These are phyloP conservation scores for Enhydra lutris DNA, from an alignment of 2,113 vertebrate genomes.

Conservation along the genomic window DNA sequence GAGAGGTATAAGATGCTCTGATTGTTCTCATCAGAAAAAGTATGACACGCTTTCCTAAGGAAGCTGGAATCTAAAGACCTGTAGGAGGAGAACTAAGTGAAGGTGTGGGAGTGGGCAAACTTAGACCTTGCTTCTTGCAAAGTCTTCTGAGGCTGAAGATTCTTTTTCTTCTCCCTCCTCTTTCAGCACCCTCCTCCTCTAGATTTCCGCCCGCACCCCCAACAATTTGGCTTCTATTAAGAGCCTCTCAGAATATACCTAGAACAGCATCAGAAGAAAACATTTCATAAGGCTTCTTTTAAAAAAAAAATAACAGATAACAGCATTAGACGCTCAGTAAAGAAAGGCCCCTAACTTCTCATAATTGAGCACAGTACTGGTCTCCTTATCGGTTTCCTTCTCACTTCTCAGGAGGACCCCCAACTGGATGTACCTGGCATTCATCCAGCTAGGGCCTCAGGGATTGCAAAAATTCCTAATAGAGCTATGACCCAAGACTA, in stretches of 20 bases:
- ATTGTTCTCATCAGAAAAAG: neutral
- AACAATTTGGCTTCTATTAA: slow-evolving; percentile 17
- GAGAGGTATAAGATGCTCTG: neutral
- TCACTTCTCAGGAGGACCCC: neutral
- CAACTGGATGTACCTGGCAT: neutral
- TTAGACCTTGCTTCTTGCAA: neutral
- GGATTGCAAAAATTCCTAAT: neutral
- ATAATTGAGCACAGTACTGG: neutral
- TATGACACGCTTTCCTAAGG: neutral
- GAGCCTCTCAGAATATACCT: neutral
- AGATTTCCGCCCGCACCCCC: neutral
- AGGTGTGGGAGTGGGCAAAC: neutral
- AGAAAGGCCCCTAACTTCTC: neutral
- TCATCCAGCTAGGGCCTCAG: neutral
- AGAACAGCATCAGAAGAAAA: slow-evolving; percentile 38
- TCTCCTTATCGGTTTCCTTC: neutral
- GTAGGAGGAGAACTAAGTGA: neutral
- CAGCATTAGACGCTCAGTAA: neutral
- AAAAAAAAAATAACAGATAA: neutral
- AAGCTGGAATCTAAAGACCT: neutral
- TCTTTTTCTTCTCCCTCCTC: neutral
- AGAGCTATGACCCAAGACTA: neutral
- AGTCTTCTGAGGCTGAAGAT: neutral
- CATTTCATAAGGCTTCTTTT: neutral
- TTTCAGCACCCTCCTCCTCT: neutral